Conservation (phyloP, 2,113 vertebrate genomes). For the Polypterus bichir region DNA sequence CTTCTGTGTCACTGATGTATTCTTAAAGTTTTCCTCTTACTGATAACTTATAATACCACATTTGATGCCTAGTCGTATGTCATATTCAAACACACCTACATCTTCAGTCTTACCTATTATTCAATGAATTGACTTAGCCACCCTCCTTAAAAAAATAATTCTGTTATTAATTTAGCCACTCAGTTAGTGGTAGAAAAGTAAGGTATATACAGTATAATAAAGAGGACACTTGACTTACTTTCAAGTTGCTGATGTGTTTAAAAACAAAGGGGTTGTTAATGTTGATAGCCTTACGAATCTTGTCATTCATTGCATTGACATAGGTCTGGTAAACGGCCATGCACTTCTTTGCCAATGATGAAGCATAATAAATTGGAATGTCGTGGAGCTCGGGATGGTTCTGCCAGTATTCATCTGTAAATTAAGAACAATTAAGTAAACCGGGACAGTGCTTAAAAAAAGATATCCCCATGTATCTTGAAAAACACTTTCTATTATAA, state of each 20-base stretch:
- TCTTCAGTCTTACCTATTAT: no score
- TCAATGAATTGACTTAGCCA: no score
- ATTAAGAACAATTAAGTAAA: background rate
- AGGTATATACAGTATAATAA: no score
- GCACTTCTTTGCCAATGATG: conserved; percentile 91
- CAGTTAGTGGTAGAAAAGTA: no score
- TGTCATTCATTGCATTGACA: conserved; percentile 96
- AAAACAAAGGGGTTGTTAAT: conserved; percentile 97
- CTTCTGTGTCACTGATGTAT: no score
- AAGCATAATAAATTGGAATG: conserved; percentile 95
- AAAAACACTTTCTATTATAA: no score
- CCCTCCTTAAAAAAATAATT: no score
- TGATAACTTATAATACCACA: no score
- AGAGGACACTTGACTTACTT: conserved; percentile 47
- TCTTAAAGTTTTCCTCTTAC: no score
- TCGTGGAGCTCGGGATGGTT: conserved; percentile 96
- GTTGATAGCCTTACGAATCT: conserved; percentile 96
- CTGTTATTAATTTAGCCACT: no score
- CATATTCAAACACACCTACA: no score
- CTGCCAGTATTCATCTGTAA: conserved; percentile 93
- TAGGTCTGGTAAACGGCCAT: conserved; percentile 98
- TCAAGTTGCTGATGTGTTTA: conserved; percentile 96
- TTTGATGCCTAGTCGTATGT: no score
- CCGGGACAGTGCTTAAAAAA: background rate
- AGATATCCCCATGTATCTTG: background rate